These are phyloP conservation scores for Upupa epops DNA, from an alignment of 2,113 vertebrate genomes.

Conservation along the genomic window DNA sequence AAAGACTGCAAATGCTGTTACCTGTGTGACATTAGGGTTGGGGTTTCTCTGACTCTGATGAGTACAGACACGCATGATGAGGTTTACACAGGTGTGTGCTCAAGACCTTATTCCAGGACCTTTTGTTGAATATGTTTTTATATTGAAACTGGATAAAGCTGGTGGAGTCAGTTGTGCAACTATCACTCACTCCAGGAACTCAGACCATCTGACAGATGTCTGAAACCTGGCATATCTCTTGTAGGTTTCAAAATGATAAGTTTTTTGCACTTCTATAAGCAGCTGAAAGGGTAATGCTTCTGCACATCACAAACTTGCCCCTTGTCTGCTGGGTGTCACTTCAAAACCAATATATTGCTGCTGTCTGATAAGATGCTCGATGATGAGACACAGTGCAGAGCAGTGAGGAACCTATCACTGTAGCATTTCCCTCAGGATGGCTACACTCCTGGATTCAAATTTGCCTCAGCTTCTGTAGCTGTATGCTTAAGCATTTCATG, in stretches of 20 bases:
- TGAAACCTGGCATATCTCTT: neutral
- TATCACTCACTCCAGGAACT: neutral
- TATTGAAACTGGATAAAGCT: neutral
- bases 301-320: neutral
- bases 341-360: neutral
- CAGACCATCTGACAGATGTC: neutral
- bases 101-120: neutral
- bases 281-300: neutral
- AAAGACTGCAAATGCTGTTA: neutral
- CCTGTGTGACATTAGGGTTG: neutral
- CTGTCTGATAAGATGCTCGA: neutral
- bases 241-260: neutral
- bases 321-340: neutral
- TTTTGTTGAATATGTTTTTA: neutral
- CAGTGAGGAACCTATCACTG: no score
- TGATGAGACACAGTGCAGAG: neutral
- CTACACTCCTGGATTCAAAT: neutral
- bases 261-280: neutral
- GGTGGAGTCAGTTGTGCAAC: fast-evolving
- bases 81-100: fast-evolving
- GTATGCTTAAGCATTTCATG: neutral
- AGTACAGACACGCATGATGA: neutral
- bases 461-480: neutral
- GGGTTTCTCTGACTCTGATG: neutral
- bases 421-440: neutral